Base-by-base conservation (phyloP, 2,113 vertebrate genomes). In the Globicephala melas region DNA sequence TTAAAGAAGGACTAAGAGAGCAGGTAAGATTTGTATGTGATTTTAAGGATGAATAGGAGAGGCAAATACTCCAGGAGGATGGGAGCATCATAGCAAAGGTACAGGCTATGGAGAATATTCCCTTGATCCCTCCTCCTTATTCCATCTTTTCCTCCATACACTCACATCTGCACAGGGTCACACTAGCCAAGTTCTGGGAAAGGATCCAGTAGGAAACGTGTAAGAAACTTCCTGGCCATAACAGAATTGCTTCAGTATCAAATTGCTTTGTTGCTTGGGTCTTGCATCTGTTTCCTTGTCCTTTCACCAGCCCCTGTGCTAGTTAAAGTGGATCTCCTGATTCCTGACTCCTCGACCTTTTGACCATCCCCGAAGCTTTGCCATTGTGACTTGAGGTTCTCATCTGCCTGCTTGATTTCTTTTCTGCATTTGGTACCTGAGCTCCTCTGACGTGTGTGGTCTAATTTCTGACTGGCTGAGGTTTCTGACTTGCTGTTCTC, bases 201-300 rank as follows among this genome's bases (percentile, higher is more conserved):
- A 88, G 44, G 38, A 82, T 95, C 95, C 95, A 83, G 83, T 93
- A 96, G 96, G 97, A 97, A 97, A 80, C 62, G 9, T 95, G 92
- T 96, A 83, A 95, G 96, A 68, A 82, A 95, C 96, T 97, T 97
- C 97, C 97, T 96, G 97, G 67, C 83, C 81, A 13, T 62, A 18
- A 63, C 73, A 92, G 91, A 94, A 67, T 60, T 86, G 47, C 74
- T 89, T 71, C 74, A 26, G 44, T 71, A 36, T 96, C 90, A 68
- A 71, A 82, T 85, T 84, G 74, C 94, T 98, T 97, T 97, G 98
- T 97, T 95, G 80, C 92, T 92, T 77, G 38, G 65, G 28, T 86
- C 82, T 95, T 38, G 50, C 98, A 97, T 97, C 97, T 97, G 98
- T 97, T 97, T 97, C 98, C 98, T 96, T 82, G 97, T 92, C 94